Percentiles rank a stretch among this genome's conserved stretches.
phyloP scores from a whole-genome alignment of 2,888 invertebrate genomes.

The Patella depressa region DNA sequence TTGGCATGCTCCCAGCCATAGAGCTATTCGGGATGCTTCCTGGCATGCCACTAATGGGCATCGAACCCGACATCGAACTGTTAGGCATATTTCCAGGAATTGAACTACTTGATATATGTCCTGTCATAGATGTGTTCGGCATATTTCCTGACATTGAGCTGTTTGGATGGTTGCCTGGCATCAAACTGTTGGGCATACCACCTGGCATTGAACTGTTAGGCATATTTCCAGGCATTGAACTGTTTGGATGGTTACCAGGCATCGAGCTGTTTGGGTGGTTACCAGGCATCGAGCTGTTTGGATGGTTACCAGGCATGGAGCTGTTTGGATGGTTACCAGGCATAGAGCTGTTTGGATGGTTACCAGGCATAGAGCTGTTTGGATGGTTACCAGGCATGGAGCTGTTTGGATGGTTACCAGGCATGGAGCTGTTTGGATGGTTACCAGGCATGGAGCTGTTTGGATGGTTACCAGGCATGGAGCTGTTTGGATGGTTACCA shows the following conservation, averaged over 20 bases:
- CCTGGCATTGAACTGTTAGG: neutral
- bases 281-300: neutral
- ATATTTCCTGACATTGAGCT: neutral
- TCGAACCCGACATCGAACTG: slow-evolving; percentile 41
- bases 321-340: neutral
- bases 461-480: slow-evolving; percentile 3
- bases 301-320: neutral
- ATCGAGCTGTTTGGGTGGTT: neutral
- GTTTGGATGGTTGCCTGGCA: neutral
- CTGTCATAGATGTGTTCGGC: slow-evolving; percentile 4
- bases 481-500: slow-evolving; percentile 13
- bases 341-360: neutral
- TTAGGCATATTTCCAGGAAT: slow-evolving; percentile 14
- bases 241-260: neutral
- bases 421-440: neutral
- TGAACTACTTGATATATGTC: neutral
- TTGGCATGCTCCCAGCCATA: neutral
- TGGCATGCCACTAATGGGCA: slow-evolving; percentile 28
- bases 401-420: neutral
- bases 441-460: neutral
- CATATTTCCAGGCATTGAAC: neutral
- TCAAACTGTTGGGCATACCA: neutral
- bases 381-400: neutral
- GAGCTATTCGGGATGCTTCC: neutral
- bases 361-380: neutral